Evolutionary conservation across 1,140 invertebrate genomes (phyloP), one percentile per base, ranked within the genome.

Genomic region (Drosophila murphyi): DNA sequence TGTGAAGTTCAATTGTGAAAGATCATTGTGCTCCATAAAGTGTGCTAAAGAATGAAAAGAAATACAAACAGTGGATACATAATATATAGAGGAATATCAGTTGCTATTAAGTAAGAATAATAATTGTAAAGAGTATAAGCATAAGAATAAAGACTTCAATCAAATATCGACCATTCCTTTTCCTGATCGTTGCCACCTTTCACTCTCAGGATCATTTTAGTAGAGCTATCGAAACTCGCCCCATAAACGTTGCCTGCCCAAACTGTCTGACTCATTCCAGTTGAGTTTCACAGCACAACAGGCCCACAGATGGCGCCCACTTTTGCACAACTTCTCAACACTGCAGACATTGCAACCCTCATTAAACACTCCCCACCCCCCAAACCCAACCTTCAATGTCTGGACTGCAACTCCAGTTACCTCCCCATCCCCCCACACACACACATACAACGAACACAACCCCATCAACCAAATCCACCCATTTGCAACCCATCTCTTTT

Each of bases 281-380:
- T 20, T 20, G 20, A 20, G 20, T 20, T 20, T 20, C 10, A 76
- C 73, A 72, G 60, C 39, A 54, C 52, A 73, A 20, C 20, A 20
- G 20, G 32, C 52, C 59, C 63, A 48, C 47, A 48, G 41, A 50
- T 57, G 57, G 48, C 61, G 62, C 61, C 72, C 56, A 64, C 48
- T 68, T 76, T 61, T 75, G 60, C 61, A 60, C 62, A 81, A 83
- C 82, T 88, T 78, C 20, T 20, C 45, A 68, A 45, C 78, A 88
- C 85, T 89, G 56, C 85, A 79, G 85, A 82, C 79, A 87, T 80
- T 89, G 85, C 85, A 88, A 88, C 85, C 85, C 85, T 85, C 85
- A 85, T 89, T 85, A 83, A 31, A 47, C 69, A 47, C 61, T 20
- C 20, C 20, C 20, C 20, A 20, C 20, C 20, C 20, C 20, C 20